Evolutionary conservation across 1,140 invertebrate species (phyloP), one percentile per base, ranked within the genome.

Genomic region (Cherax destructor): DNA sequence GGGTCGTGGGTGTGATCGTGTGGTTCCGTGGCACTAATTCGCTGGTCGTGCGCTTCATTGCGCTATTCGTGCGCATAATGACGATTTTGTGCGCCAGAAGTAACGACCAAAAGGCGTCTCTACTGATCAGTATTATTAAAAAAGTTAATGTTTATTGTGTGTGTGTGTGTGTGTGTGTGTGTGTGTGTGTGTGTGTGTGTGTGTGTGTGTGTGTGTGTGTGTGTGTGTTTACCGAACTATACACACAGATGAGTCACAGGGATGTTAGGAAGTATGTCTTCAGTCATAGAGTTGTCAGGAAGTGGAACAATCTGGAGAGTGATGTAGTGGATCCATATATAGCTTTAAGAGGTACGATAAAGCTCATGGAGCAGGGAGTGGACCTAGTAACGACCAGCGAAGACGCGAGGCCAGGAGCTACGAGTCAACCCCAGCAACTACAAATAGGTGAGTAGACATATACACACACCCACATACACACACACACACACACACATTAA

Each of bases 1-100:
- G 78, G 18, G 49, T 80, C 21, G 76, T 78, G 30, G 30, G 77
- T 41, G 30, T 21, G 41, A 52, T 79, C 77, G 77, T 16, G 50
- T 9, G 65, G 13, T 10, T 69, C 65, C 65, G 65, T 69, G 65
- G 0, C 65, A 21, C 65, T 69, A 69, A 56, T 81, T 49, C 50
- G 79, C 56, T 21, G n/a, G 18, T 81, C 77, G 79, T 81, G 79
- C 41, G 50, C 56, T 21, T 56, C 79, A 56, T 18, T 81, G 79
- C 79, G 79, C 56, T 50, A 81, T 81, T 81, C 79, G 79, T 81
- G 79, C 79, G 77, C n/a, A 81, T 81, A 56, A 81, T 81, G 24
- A 50, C 56, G 50, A 81, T 50, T 49, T 30, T 50, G 41, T 81
- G 56, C 47, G n/a, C n/a, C 79, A 56, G 18, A 56, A 81, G 76